Base-by-base conservation (phyloP, 2,113 vertebrate genomes). In the Climacteris rufus region DNA sequence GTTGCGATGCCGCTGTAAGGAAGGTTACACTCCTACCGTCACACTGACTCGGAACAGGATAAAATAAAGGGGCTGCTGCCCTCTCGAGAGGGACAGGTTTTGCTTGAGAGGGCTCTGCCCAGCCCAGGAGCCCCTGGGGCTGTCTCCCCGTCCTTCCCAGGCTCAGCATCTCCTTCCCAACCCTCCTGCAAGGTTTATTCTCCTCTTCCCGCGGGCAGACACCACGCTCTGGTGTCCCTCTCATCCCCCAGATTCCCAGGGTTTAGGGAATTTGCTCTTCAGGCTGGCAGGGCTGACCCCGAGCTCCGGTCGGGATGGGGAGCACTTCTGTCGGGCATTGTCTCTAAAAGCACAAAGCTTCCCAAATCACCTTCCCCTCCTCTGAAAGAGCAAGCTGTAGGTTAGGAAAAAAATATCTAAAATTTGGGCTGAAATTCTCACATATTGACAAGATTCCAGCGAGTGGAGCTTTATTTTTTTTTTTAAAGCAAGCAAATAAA, bases 181-280 rank as follows among this genome's bases (percentile, higher is more conserved):
- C 11, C 13, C 25, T 33, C 42, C 64, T 13, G 45, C 59, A 17
- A 9, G 18, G 3, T 11, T 13, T 15, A 7, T 40, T 5, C 23
- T 22, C n/a, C 30, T 35, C 5, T 3, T 8, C 4, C 25, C 23
- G 9, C 57, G 76, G 82, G 10, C 76, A 61, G 17, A 25, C 22
- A 0, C n/a, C 37, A 30, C 3, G 6, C 8, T 33, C 2, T 23
- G 15, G 2, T 8, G 82, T 16, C 54, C n/a, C 3, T 16, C 39
- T 16, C 54, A 39, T 2, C 20, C 33, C 28, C 7, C 57, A 13
- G 11, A 15, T 63, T 40, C 60, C 65, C 75, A 15, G 59, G 2
- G 23, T 52, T 49, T 3, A 15, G 39, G 44, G 19, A 33, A 80
- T 14, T 10, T 25, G 39, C 25, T 50, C 11, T 33, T 27, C 1